Base-by-base conservation (phyloP, 2,113 vertebrate genomes). In the Gallinago paraguaiae region DNA sequence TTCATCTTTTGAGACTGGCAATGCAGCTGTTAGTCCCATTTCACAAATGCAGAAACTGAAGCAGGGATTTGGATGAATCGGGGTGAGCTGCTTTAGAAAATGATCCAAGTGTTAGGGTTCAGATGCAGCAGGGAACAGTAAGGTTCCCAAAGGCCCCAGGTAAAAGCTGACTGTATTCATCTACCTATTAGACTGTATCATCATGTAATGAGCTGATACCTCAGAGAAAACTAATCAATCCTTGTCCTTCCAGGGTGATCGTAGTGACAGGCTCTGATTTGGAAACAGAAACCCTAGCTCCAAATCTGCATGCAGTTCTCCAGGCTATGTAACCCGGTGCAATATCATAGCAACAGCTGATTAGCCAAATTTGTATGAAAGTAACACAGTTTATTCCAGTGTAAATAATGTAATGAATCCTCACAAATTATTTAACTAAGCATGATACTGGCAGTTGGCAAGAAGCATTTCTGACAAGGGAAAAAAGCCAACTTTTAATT, bases 371-470 rank as follows among this genome's bases (percentile, higher is more conserved):
- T 56, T 53, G 6, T 74, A 65, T 59, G 57, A 95, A 92, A 92
- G 41, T 54, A 82, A 67, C 25, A 15, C 41, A 71, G 80, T 92
- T 82, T 79, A 90, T 92, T 72, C 65, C 50, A 67, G 41, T 74
- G 59, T 74, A 91, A 94, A 96, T 85, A 87, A 80, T 46, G 35
- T 41, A 80, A 69, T 11, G 76, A 87, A 96, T 45, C 67, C 31
- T 95, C 67, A 65, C 45, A 77, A 41, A 61, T 95, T 80, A 82
- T 84, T 94, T 94, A 91, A 91, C 70, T 75, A 89, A 89, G 30
- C 57, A 17, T 60, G 51, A 61, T 79, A 48, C 41, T 82, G 31
- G 12, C 67, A 82, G 31, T 7, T 60, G 50, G 81, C 57, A 72
- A 89, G 48, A 82, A 81, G 18, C 33, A 48, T 72, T 93, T 85